Base-by-base conservation (phyloP, 1,140 invertebrate species). In the Steinernema khuongi region DNA sequence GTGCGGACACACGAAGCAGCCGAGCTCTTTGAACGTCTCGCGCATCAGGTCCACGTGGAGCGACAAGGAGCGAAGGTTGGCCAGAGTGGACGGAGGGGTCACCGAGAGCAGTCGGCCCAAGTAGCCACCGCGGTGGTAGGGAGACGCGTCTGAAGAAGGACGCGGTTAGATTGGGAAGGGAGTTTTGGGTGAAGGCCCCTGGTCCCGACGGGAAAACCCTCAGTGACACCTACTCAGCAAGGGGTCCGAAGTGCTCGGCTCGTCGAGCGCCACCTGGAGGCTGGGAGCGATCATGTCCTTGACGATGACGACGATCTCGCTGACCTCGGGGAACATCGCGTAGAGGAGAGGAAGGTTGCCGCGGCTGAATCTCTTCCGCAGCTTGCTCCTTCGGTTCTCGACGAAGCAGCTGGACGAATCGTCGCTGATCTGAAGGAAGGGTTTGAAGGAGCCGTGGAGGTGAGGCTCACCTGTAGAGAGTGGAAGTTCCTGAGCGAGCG, bases 41-140 rank as follows among this genome's bases (percentile, higher is more conserved):
- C 77, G 68, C 18, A 73, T 68, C 22, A 80, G 72, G 60, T 80
- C 79, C 4, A 80, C 74, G 60, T 74, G 80, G 2, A 80, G 44
- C 4, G 41, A 71, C 1, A 80, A 31, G 18, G 50, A 68, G 50
- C 78, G 70, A 4, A 79, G 67, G 0, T 68, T 71, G 18, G 70
- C 31, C 0, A 74, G 29, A 0, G 72, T 60, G 11, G 18, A 7
- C 71, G 41, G n/a, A 2, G 66, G 70, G 17, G 72, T 68, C 28
- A 74, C 11, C 31, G 28, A 18, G n/a, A 74, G 70, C 43, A 80
- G 68, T 32, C 69, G 66, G 1, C 77, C 71, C 17, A 80, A 70
- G 60, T 81, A 81, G 30, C 79, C 79, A 22, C 79, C 79, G 17
- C n/a, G 41, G 22, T 66, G 32, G 66, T 81, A 80, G n/a, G 79